Base-by-base conservation (phyloP, 2,113 vertebrate species). In the Etia nguti region DNA sequence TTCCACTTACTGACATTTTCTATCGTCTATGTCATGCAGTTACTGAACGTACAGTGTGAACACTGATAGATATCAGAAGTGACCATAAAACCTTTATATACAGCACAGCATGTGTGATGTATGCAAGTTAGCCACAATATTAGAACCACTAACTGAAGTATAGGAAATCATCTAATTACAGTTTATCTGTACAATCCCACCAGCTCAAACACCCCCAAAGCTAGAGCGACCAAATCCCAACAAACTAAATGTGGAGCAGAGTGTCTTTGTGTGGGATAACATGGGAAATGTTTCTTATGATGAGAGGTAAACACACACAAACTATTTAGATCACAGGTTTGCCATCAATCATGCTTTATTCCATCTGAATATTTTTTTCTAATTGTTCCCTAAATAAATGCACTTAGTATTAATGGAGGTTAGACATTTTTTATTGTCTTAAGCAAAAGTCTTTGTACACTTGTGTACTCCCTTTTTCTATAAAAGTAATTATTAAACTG, bases 61-160 rank as follows among this genome's bases (percentile, higher is more conserved):
- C 38, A 43, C 38, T 0, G 2, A 16, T 43, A 0, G 22, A 70
- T 43, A 70, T 70, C 0, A 0, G 38, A 43, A 46, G 65, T 70
- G 22, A 16, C 22, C 38, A 43, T 70, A 46, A 70, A 70, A 16
- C 38, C 1, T 43, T 43, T 70, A 70, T 70, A 6, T 22, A 24
- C 7, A 41, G 36, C 36, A 43, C 12, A 43, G 38, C 38, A 26
- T 22, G 46, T 70, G n/a, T 70, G 38, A 46, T 70, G 38, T 70
- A 43, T 43, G 22, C 68, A 73, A 46, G 22, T 73, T 18, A 48
- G 68, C 41, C 15, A 7, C 68, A 73, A 73, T 18, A 73, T 73
- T 29, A 38, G 20, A 68, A 38, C 20, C 20, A 38, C 20, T 68
- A 46, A 10, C 1, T 70, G 3, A 70, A 2, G 8, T 70, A 24